phyloP scores from a whole-genome alignment of 2,113 vertebrate genomes.

The Anhinga rufa region DNA sequence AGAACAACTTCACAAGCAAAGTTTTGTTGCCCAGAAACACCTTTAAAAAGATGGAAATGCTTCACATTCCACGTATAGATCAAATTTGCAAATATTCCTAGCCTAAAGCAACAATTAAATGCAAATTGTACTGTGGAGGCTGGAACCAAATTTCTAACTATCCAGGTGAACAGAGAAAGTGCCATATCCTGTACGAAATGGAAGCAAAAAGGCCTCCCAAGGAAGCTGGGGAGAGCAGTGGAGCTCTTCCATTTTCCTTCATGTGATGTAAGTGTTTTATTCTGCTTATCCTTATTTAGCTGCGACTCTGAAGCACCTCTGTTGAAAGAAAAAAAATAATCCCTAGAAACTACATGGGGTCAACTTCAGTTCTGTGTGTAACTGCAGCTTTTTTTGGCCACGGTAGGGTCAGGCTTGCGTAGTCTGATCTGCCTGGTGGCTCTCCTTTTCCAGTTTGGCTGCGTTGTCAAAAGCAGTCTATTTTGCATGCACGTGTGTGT shows the following conservation, averaged over 20 bases:
- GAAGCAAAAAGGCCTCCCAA: neutral
- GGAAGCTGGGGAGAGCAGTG: neutral
- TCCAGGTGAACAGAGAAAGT: neutral
- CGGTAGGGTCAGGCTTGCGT: accelerated
- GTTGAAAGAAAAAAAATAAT: neutral
- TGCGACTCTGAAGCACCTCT: neutral
- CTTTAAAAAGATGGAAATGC: neutral
- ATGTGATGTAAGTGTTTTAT: neutral
- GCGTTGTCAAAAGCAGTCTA: neutral
- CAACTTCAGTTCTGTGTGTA: neutral
- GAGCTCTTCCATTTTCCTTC: neutral
- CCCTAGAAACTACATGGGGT: neutral
- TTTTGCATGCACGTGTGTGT: neutral
- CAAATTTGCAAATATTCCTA: neutral
- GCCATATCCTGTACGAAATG: neutral
- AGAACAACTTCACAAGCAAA: neutral
- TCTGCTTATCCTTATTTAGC: neutral
- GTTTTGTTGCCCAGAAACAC: neutral
- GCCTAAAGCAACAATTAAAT: neutral
- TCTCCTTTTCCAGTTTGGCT: neutral
- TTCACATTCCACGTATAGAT: neutral
- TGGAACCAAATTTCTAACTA: neutral
- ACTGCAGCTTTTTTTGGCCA: neutral
- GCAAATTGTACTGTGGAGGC: neutral
- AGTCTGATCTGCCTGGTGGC: neutral